These are phyloP conservation scores for Aldrovandia affinis DNA, from an alignment of 2,797 vertebrate species.

Conservation along the genomic window DNA sequence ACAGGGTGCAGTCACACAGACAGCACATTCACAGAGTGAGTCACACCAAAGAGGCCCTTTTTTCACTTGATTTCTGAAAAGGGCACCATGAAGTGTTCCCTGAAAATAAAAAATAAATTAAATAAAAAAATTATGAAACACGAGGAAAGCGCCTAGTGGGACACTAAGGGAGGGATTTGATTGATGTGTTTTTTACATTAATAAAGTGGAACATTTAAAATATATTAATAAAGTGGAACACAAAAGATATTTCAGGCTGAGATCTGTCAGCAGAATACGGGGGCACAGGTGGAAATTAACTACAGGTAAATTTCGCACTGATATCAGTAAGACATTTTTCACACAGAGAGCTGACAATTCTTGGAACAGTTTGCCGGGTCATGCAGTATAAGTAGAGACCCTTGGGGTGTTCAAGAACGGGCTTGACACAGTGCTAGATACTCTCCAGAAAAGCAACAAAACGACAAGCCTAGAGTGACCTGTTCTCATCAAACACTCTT, in stretches of 20 bases:
- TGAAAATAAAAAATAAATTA: neutral
- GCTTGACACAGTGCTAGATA: neutral
- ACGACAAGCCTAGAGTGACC: neutral
- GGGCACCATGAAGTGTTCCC: neutral
- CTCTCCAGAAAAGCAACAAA: neutral
- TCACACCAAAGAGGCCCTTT: constrained; percentile 55
- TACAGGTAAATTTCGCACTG: too few species aligned
- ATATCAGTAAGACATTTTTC: neutral
- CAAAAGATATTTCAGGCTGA: neutral
- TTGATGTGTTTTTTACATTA: constrained; percentile 9
- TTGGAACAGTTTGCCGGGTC: neutral
- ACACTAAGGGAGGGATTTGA: neutral
- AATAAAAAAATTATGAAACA: neutral
- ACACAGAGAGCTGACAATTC: neutral
- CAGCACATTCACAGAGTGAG: constrained; percentile 64
- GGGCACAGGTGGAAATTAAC: neutral
- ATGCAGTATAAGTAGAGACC: neutral
- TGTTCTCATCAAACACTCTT: neutral
- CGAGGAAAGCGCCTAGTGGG: neutral
- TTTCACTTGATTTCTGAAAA: neutral
- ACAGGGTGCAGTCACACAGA: constrained; percentile 57
- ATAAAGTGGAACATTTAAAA: neutral
- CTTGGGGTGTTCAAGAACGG: neutral
- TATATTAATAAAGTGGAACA: neutral
- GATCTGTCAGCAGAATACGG: neutral